Evolutionary conservation across 35 echinoderm and acorn worm genomes (phyloP).

Genomic region (Ophioderma brevispina): DNA sequence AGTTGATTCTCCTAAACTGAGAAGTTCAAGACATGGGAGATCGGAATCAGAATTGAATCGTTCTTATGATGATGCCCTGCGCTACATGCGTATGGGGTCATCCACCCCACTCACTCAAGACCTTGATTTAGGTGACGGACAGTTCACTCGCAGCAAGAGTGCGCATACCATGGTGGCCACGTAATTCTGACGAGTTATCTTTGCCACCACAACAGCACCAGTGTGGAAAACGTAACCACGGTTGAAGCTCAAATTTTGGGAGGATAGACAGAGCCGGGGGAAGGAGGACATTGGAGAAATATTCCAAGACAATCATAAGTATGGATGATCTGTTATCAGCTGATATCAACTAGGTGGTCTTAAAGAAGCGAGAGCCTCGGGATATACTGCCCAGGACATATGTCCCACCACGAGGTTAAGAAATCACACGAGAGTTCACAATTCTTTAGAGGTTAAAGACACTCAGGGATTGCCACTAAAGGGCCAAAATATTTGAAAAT

Average conservation of each 20-base stretch:
- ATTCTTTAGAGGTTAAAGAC: too few relatives aligned
- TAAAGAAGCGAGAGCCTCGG: constrained; percentile 23
- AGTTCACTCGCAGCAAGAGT: neutral
- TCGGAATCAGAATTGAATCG: neutral
- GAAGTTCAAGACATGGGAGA: neutral
- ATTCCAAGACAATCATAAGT: constrained; percentile 15
- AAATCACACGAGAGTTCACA: too few relatives aligned
- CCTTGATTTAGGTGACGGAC: neutral
- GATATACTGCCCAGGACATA: constrained; percentile 28
- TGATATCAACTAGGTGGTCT: neutral
- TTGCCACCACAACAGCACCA: neutral
- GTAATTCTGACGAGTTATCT: too few relatives aligned
- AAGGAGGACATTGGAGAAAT: neutral
- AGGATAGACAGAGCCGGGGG: neutral
- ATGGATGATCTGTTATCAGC: neutral
- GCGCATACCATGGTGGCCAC: neutral
- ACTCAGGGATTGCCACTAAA: too few relatives aligned
- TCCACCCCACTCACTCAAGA: neutral
- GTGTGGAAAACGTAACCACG: neutral
- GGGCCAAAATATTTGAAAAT: too few relatives aligned
- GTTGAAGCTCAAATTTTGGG: neutral
- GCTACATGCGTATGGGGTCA: neutral
- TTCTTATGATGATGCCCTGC: neutral
- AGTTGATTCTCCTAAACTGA: neutral
- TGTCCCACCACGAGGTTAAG: constrained; percentile 18